These are phyloP conservation scores for Poeciliopsis turneri DNA, from an alignment of 2,797 vertebrate genomes.

Conservation along the genomic window DNA sequence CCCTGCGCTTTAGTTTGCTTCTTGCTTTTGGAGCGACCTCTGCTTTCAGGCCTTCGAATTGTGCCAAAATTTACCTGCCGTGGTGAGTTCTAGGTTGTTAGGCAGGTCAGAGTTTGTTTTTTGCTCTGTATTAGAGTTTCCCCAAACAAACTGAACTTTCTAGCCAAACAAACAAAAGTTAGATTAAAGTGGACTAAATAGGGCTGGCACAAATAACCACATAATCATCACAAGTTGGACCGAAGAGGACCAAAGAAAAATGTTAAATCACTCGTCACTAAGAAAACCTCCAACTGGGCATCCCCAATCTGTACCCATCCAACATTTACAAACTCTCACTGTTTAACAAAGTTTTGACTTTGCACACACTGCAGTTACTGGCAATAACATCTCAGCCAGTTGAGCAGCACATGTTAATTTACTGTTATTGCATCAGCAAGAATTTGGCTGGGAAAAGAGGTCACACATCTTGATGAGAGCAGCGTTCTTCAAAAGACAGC, in stretches of 20 bases:
- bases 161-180: too few relatives aligned
- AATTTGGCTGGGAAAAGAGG: neutral
- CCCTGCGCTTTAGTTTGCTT: too few relatives aligned
- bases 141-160: too few relatives aligned
- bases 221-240: neutral
- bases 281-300: neutral
- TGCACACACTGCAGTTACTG: neutral
- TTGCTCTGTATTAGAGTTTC: too few relatives aligned
- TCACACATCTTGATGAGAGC: neutral
- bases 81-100: neutral
- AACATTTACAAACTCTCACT: neutral
- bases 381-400: neutral
- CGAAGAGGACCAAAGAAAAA: neutral
- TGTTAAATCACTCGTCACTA: neutral
- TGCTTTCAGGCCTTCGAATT: too few relatives aligned
- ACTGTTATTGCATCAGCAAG: neutral
- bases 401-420: conserved; percentile 1
- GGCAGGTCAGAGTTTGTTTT: too few relatives aligned
- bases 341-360: neutral
- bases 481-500: neutral
- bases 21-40: too few relatives aligned
- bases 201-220: too few relatives aligned
- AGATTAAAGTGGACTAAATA: too few relatives aligned
- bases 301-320: neutral
- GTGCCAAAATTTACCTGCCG: too few relatives aligned